phyloP scores from a whole-genome alignment of 2,888 invertebrate genomes.

The Epinotia brunnichana region DNA sequence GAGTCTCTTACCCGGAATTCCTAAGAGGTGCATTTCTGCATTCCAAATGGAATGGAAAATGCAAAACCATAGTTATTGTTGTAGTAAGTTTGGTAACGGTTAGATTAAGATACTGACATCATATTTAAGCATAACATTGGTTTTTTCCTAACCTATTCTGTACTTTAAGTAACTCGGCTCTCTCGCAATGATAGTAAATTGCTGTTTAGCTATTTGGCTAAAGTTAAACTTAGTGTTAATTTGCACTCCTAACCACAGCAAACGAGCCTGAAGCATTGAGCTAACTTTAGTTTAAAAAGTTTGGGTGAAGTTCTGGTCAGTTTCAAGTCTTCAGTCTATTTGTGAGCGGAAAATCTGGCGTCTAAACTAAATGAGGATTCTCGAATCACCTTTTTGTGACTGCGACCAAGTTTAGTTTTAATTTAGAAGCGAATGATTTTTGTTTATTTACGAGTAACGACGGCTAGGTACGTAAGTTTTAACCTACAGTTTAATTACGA shows the following conservation, averaged over 20 bases:
- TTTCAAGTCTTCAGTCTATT: neutral
- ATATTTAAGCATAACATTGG: no score
- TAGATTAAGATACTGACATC: no score
- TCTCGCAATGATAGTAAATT: slow-evolving; percentile 6
- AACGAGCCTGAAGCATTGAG: neutral
- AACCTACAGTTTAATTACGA: neutral
- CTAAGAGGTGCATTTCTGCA: neutral
- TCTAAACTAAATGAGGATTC: neutral
- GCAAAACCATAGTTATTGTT: no score
- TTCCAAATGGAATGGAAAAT: neutral
- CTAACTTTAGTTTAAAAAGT: slow-evolving; percentile 18
- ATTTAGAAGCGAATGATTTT: neutral
- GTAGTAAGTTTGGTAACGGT: no score
- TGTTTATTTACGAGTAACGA: neutral
- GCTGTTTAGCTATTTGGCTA: slow-evolving; percentile 22
- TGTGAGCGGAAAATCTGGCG: neutral
- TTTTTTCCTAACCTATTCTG: no score
- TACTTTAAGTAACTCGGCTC: neutral
- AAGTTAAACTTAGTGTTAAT: slow-evolving; percentile 14
- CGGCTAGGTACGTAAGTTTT: neutral
- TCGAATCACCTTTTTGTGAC: neutral
- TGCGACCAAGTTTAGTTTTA: neutral
- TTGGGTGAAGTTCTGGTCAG: slow-evolving; percentile 7
- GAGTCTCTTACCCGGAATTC: slow-evolving; percentile 2
- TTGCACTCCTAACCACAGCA: slow-evolving; percentile 20